Base-by-base conservation (phyloP, 1,140 invertebrate genomes). In the Wasmannia auropunctata region DNA sequence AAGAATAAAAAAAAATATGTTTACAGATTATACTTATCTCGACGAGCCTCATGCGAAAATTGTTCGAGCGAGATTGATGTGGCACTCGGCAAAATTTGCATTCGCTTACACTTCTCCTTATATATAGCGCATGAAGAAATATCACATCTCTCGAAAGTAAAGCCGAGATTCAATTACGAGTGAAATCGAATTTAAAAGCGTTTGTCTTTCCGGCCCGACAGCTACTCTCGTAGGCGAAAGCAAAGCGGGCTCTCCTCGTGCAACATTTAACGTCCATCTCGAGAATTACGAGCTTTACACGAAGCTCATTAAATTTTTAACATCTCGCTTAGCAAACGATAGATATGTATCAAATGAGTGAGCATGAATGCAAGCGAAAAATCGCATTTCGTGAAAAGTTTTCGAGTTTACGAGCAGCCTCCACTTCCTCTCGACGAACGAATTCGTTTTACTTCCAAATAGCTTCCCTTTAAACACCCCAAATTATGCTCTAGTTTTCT, bases 201-300 rank as follows among this genome's bases (percentile, higher is more conserved):
- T 83, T 83, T 83, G 67, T 83, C 67, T 83, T 83, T 34, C 46
- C 22, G 37, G 25, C 51, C 37, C 60, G 43, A 63, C 40, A 34
- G 11, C 4, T 19, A 19, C 10, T 51, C 60, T 65, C 76, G 34
- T n/a, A n/a, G n/a, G 31, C 28, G 37, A 43, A 72, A 56, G 25
- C 67, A 54, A 58, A 28, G 11, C 62, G 22, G 25, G 25, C 51
- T 83, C 37, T 40, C 0, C 49, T 72, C 25, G 4, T 56, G 77
- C 77, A 80, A 81, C 46, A 81, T 72, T 70, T 56, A 81, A 72
- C 79, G 79, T 81, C 34, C 49, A 81, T 72, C 37, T 58, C 51
- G 51, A 46, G 51, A 51, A 58, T 83, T 58, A 43, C 79, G 51
- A 60, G 67, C 67, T 83, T 83, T 43, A 58, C 60, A 14, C 25